phyloP scores from a whole-genome alignment of 2,888 invertebrate species.

The Branchipolynoe longqiensis region DNA sequence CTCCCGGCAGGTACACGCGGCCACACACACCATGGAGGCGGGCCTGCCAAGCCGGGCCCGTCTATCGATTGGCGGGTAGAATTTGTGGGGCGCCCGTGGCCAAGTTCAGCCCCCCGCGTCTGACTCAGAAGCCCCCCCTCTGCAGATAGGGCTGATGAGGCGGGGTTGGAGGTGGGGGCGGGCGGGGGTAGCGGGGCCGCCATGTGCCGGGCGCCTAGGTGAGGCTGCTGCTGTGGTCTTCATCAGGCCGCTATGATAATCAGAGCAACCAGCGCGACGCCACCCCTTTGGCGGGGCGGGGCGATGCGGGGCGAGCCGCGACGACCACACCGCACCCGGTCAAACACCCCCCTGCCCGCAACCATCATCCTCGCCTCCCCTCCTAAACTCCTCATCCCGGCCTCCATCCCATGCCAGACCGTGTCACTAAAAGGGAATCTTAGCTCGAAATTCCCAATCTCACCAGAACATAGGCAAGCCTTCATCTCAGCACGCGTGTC shows the following conservation, averaged over 20 bases:
- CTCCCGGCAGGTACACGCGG: not conserved
- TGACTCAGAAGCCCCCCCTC: slow-evolving; percentile 22
- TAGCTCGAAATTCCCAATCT: too few relatives aligned
- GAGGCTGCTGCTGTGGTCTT: not conserved
- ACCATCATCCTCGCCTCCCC: not conserved
- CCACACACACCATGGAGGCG: not conserved
- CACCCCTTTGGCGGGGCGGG: not conserved
- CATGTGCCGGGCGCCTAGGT: not conserved
- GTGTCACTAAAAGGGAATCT: too few relatives aligned
- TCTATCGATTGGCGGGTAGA: slow-evolving; percentile 10
- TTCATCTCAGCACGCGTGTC: too few relatives aligned
- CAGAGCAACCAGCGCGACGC: not conserved
- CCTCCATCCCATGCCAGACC: not conserved
- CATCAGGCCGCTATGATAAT: not conserved
- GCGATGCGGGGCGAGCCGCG: not conserved
- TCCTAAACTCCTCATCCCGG: not conserved
- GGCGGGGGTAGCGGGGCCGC: not conserved
- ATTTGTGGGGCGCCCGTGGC: slow-evolving; percentile 52
- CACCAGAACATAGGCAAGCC: too few relatives aligned
- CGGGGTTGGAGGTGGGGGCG: not conserved
- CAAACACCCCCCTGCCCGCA: not conserved
- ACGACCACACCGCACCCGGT: too few relatives aligned
- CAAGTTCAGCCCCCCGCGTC: slow-evolving; percentile 4
- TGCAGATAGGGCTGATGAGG: not conserved
- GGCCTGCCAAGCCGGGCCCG: slow-evolving; percentile 20